Conservation (phyloP, 2,888 invertebrate genomes). For the Lithophane socia region DNA sequence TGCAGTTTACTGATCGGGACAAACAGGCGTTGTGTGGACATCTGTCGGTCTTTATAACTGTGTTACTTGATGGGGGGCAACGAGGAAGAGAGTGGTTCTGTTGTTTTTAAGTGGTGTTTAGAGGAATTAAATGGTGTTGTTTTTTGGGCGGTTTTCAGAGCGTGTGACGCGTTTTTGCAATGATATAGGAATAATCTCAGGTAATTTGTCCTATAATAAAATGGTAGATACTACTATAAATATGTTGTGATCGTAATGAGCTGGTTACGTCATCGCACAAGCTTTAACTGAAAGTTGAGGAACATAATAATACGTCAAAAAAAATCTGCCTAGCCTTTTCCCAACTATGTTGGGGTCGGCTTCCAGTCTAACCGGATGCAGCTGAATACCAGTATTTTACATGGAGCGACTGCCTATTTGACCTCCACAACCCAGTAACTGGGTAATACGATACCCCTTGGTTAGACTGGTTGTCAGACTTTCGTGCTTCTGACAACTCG, state of each 20-base stretch:
- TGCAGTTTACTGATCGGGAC: slow-evolving; percentile 66
- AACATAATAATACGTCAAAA: too few species aligned
- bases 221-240: background rate
- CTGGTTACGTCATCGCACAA: too few species aligned
- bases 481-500: too few species aligned
- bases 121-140: background rate
- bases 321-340: too few species aligned
- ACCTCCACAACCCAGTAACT: too few species aligned
- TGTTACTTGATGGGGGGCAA: slow-evolving; percentile 51
- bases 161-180: background rate
- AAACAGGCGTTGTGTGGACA: slow-evolving; percentile 66
- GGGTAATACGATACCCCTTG: too few species aligned
- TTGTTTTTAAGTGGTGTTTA: slow-evolving; percentile 31
- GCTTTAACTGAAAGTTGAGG: background rate
- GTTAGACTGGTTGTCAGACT: too few species aligned
- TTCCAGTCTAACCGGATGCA: too few species aligned
- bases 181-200: background rate
- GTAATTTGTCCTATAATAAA: background rate
- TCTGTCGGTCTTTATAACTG: slow-evolving; percentile 61
- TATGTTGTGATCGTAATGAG: background rate
- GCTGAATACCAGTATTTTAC: too few species aligned
- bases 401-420: too few species aligned
- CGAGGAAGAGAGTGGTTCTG: slow-evolving; percentile 26
- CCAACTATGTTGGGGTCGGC: too few species aligned
- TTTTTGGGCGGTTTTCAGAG: background rate